These are phyloP conservation scores for Strongylocentrotus purpuratus DNA, from an alignment of 35 echinoderm and acorn worm genomes.

Conservation along the genomic window DNA sequence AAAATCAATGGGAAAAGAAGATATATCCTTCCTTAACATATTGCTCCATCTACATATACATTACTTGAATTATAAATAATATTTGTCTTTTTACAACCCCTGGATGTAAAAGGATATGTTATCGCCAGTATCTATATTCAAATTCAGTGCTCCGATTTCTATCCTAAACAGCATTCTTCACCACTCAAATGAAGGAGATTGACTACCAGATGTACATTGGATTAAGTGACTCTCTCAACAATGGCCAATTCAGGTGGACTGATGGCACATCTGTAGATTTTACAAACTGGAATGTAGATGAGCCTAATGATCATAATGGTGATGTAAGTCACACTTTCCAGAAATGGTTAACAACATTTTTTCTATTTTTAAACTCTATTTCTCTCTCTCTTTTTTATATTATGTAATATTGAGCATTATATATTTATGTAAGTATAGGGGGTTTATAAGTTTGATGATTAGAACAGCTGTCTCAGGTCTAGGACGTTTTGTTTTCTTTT, in stretches of 20 bases:
- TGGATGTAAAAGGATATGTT: not conserved
- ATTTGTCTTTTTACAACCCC: not conserved
- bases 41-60: not conserved
- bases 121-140: not conserved
- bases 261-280: slow-evolving; percentile 92
- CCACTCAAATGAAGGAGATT: slow-evolving; percentile 69
- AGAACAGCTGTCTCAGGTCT: too few species aligned
- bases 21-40: not conserved
- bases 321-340: slow-evolving; percentile 64
- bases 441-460: too few species aligned
- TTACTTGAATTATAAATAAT: not conserved
- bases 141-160: not conserved
- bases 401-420: too few species aligned
- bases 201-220: slow-evolving; percentile 80
- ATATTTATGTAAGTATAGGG: too few species aligned
- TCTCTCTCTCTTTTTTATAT: too few species aligned
- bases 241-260: slow-evolving; percentile 71
- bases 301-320: slow-evolving; percentile 83
- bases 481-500: too few species aligned
- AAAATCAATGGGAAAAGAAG: not conserved
- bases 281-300: slow-evolving; percentile 80
- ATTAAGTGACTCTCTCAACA: slow-evolving; percentile 76
- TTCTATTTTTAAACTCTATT: not conserved
- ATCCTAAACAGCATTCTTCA: slow-evolving; percentile 63
- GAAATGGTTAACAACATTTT: not conserved